Base-by-base conservation (phyloP, 2,888 invertebrate species). In the Hypsopygia costalis region DNA sequence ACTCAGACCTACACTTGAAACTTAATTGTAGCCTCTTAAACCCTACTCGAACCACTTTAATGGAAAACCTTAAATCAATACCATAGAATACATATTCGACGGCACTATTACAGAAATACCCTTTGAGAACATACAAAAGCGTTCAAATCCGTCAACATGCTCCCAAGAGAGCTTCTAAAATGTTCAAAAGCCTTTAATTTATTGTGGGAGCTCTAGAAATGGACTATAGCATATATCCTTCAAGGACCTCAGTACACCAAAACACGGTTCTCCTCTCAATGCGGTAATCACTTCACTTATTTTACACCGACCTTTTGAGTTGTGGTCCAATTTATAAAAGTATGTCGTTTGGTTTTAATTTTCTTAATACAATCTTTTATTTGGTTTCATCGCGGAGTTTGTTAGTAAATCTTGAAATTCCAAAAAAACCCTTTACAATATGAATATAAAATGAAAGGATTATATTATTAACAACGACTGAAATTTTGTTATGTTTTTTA, bases 271-370 rank as follows among this genome's bases (percentile, higher is more conserved):
- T 10, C 27, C 39, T 39, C 32, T 39, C 39, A 39, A 16, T 39
- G 34, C 11, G 42, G 42, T 47, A 44, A 44, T 47, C 47, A 47
- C 40, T 44, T 37, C 39, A 39, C 43, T 40, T 42, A 44, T 44
- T 47, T 44, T 42, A 42, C 40, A 36, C 31, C 11, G 35, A 40
- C 44, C 40, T 41, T n/a, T 47, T 40, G 25, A 12, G 34, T 10
- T 12, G 16, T 28, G 41, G 38, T 28, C 4, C 21, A 25, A 32
- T 20, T 32, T 6, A 33, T 11, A 12, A 12, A 21, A 11, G 20
- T 20, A 20, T 3, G 20, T 22, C 37, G 31, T 20, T 25, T 22
- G 12, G 6, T 21, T 21, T 21, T 21, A 21, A n/a, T n/a, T n/a
- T n/a, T n/a, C n/a, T n/a, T n/a, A n/a, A n/a, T n/a, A n/a, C n/a